A percentile compares a stretch with the other conserved stretches of the same genome.
These are phyloP conservation scores for Dasyprocta punctata DNA, from an alignment of 2,113 vertebrate genomes.

Conservation along the genomic window DNA sequence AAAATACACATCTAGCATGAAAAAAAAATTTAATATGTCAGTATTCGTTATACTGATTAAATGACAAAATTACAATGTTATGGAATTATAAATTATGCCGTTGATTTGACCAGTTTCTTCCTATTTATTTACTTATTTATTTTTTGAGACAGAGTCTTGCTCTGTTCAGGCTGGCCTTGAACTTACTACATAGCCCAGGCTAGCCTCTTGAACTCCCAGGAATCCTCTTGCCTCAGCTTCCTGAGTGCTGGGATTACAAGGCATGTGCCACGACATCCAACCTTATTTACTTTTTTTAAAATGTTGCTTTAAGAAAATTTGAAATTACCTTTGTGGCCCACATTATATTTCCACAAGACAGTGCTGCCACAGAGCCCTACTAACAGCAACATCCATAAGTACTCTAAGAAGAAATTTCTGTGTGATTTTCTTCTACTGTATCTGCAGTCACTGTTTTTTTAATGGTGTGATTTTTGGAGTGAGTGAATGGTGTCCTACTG, in stretches of 20 bases:
- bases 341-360: background rate
- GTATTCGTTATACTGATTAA: background rate
- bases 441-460: background rate
- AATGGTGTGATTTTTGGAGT: background rate
- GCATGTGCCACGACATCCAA: background rate
- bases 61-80: slow-evolving; percentile 1
- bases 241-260: background rate
- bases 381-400: background rate
- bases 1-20: background rate
- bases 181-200: background rate
- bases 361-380: background rate
- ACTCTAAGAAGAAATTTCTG: slow-evolving; percentile 1
- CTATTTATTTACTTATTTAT: background rate
- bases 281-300: background rate
- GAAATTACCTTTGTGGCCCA: background rate
- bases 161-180: background rate
- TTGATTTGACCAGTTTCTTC: background rate
- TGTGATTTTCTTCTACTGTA: background rate
- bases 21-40: background rate
- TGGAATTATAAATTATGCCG: background rate
- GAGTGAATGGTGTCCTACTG: background rate
- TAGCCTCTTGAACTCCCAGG: background rate
- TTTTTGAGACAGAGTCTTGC: background rate
- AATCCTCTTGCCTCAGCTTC: background rate
- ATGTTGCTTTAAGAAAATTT: background rate